Evolutionary conservation across 2,888 invertebrate species (phyloP), one percentile per base, ranked within the genome.

Genomic region (Drosophila mettleri): DNA sequence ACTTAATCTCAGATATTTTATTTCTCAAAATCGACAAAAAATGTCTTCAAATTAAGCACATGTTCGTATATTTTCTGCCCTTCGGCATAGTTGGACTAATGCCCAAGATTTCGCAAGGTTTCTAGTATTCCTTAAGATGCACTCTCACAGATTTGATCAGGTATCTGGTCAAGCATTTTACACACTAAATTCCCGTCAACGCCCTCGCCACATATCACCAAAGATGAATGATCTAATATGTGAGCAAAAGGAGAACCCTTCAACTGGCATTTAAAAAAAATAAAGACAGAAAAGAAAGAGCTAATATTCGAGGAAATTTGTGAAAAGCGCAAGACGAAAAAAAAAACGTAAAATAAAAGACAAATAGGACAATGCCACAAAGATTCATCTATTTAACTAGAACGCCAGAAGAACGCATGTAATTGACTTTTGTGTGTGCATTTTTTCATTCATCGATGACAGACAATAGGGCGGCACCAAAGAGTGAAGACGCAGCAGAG

Each of bases 391-490:
- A 59, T 61, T 74, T 61, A 59, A 52, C 39, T 58, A 43, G 65
- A 59, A 69, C 68, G 74, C 46, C 65, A 67, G 67, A 67, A 80
- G 80, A 87, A 83, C 78, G 72, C 79, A 81, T 79, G 85, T 91
- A 91, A 90, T 90, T 90, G 91, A 91, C 90, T 90, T 90, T 90
- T 89, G 86, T 84, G 59, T 72, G 67, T 43, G 69, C 69, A 75
- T 74, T 74, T 80, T 67, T 68, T 78, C 88, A 87, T 84, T 80
- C 70, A 77, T 77, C 62, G 71, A 61, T 59, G 46, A 36, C 63
- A 65, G 55, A 72, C 61, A 67, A 75, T 54, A 62, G 63, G 49
- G 39, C 60, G 41, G 59, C 54, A 60, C 55, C 51, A 62, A 66
- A 73, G 69, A 74, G 68, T 59, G 48, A 61, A 48, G 60, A 41